Evolutionary conservation across 1,140 invertebrate genomes (phyloP).

Genomic region (Polyergus mexicanus): DNA sequence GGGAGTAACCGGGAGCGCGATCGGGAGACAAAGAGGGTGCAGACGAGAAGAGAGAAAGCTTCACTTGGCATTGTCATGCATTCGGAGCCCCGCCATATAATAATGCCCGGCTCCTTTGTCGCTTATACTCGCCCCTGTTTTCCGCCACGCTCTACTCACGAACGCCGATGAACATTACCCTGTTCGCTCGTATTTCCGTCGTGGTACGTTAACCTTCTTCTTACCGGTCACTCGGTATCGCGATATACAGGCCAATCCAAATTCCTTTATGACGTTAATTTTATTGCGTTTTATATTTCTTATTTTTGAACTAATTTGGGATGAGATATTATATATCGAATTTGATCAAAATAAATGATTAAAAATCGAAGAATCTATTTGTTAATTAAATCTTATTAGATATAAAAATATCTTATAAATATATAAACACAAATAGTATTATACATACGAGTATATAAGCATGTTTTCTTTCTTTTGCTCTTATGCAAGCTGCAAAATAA

Average conservation of each 20-base stretch:
- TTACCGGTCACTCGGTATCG: conserved; percentile 25
- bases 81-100: conserved; percentile 77
- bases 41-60: conserved; percentile 51
- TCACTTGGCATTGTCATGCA: conserved; percentile 79
- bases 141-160: conserved; percentile 68
- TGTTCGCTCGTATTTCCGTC: conserved; percentile 55
- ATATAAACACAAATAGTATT: too few species aligned
- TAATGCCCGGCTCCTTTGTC: conserved; percentile 80
- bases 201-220: conserved; percentile 45
- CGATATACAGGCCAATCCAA: neutral
- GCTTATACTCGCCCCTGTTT: conserved; percentile 75
- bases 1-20: conserved; percentile 60
- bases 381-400: neutral
- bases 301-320: neutral
- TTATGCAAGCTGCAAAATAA: neutral
- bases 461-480: neutral
- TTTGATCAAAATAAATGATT: neutral
- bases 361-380: neutral
- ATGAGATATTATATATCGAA: too few species aligned
- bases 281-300: neutral
- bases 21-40: conserved; percentile 53
- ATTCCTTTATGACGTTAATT: neutral
- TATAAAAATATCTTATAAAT: neutral
- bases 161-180: conserved; percentile 65
- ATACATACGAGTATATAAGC: neutral